Evolutionary conservation across 2,797 vertebrate species (phyloP).

Genomic region (Erethizon dorsatum): DNA sequence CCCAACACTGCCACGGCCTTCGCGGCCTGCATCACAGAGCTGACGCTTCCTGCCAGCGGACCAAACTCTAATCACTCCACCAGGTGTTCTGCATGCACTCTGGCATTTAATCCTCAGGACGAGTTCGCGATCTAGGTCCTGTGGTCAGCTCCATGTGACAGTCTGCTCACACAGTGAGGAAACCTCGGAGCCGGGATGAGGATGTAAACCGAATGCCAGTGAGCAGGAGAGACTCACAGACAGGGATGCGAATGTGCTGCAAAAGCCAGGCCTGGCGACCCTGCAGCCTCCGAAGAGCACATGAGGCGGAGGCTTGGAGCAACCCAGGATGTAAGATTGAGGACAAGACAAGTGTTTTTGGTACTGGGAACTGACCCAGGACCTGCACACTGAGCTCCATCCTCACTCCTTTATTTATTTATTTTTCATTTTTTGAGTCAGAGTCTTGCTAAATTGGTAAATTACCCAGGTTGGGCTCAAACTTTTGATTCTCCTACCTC

Average conservation of each 20-base stretch:
- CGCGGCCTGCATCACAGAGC: accelerated
- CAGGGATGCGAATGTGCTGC: accelerated
- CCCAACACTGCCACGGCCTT: accelerated
- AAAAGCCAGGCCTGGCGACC: too few relatives aligned
- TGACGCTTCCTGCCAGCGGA: accelerated
- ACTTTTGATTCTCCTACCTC: not conserved
- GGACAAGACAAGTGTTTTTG: not conserved
- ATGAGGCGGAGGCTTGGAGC: not conserved
- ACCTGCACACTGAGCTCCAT: not conserved
- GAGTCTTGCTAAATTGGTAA: not conserved
- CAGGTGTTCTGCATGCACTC: accelerated
- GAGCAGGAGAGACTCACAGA: not conserved
- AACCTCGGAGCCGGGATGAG: not conserved
- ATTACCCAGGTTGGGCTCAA: not conserved
- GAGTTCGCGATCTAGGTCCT: not conserved
- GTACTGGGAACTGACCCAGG: not conserved
- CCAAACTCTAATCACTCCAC: accelerated
- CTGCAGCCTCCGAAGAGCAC: accelerated
- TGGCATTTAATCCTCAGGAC: not conserved
- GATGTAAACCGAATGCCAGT: not conserved
- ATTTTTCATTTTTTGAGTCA: not conserved
- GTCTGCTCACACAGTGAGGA: not conserved
- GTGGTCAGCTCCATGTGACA: accelerated
- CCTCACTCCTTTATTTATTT: not conserved
- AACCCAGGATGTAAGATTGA: not conserved